Evolutionary conservation across 1,140 invertebrate species (phyloP).

Genomic region (Drosophila erecta): DNA sequence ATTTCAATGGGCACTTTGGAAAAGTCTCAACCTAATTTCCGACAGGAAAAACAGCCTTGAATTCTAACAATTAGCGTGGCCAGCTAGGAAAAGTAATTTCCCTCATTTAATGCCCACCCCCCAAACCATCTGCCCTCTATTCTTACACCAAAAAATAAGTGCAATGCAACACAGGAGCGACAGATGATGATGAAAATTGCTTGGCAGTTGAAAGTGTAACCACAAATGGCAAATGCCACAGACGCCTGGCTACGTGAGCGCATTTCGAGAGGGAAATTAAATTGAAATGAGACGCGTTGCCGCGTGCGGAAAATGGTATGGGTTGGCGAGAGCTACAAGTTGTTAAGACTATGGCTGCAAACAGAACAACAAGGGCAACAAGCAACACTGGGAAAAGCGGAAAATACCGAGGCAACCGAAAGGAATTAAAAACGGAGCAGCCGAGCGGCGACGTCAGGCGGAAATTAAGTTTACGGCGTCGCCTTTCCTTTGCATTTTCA

Average conservation of each 20-base stretch:
- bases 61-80: conserved; percentile 31
- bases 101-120: conserved; percentile 34
- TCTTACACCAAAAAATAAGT: background rate
- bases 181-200: conserved; percentile 59
- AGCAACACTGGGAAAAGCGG: conserved; percentile 23
- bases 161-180: conserved; percentile 16
- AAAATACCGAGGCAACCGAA: conserved; percentile 35
- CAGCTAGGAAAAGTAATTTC: conserved; percentile 62
- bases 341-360: conserved; percentile 51
- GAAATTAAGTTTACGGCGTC: conserved; percentile 78
- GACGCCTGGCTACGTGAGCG: conserved; percentile 56
- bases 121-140: background rate
- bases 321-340: conserved; percentile 59
- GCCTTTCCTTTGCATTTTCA: conserved; percentile 26
- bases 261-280: conserved; percentile 74
- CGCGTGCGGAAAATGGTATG: conserved; percentile 58
- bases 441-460: conserved; percentile 38
- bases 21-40: conserved; percentile 67
- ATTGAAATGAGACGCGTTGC: conserved; percentile 68
- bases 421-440: conserved; percentile 74
- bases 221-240: conserved; percentile 59
- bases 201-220: conserved; percentile 47
- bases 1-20: conserved; percentile 49
- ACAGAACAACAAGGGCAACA: conserved; percentile 29
- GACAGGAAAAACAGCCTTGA: conserved; percentile 25